Evolutionary conservation across 30 jellyfish, hydroid and myxozoan species (phyloP).

Genomic region (Cassiopea andromeda): DNA sequence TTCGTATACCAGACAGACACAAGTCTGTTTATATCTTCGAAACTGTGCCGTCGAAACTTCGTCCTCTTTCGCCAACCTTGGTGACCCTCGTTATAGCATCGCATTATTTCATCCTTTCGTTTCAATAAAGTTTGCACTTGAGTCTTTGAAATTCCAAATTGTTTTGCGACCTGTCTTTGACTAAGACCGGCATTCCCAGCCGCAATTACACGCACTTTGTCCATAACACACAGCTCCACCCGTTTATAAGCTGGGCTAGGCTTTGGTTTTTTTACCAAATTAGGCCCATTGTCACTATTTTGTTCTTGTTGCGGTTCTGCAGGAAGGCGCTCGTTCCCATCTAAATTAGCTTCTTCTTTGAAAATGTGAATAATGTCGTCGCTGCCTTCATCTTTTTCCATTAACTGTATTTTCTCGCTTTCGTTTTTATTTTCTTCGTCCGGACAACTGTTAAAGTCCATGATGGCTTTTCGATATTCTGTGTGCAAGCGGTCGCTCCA

Average conservation of each 20-base stretch:
- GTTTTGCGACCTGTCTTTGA: slow-evolving; percentile 70
- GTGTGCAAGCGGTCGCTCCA: no score
- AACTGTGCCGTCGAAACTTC: slow-evolving; percentile 35
- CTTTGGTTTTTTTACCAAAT: neutral
- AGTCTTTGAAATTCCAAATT: slow-evolving; percentile 70
- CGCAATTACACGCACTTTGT: slow-evolving; percentile 59
- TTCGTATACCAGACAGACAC: slow-evolving; percentile 50
- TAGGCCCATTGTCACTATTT: slow-evolving; percentile 23
- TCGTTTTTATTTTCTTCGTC: neutral
- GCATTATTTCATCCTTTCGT: slow-evolving; percentile 62
- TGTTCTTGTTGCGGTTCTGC: neutral
- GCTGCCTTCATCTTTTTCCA: neutral
- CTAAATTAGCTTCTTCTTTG: slow-evolving; percentile 8
- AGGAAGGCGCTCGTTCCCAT: neutral
- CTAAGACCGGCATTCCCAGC: slow-evolving; percentile 70
- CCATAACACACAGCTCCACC: slow-evolving; percentile 67
- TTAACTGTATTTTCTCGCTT: neutral
- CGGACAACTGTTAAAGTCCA: neutral
- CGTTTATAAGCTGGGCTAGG: slow-evolving; percentile 30
- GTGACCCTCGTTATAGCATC: slow-evolving; percentile 58
- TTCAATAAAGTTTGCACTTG: slow-evolving; percentile 68
- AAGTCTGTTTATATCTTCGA: slow-evolving; percentile 52
- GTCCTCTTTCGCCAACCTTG: slow-evolving; percentile 61
- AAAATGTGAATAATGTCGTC: neutral
- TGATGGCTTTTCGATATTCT: neutral